Evolutionary conservation across 64 coral and sea anemone species (phyloP).

Genomic region (Astreopora myriophthalma): DNA sequence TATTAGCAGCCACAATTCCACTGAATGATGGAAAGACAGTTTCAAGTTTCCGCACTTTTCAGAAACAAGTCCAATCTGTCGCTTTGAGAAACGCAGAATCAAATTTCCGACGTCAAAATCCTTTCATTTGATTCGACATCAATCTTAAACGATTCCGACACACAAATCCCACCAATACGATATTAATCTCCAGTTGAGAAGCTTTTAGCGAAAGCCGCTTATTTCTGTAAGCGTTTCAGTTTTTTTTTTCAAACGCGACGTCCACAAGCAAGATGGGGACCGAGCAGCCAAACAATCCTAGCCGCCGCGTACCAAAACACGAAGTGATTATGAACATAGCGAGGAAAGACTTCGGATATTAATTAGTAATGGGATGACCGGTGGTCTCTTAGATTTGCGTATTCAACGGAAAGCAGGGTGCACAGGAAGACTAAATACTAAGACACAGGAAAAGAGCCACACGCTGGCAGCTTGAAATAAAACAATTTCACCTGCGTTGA

Average conservation of each 20-base stretch:
- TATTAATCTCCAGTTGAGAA: background rate
- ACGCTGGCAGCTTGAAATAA: background rate
- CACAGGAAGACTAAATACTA: conserved; percentile 6
- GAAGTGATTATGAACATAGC: background rate
- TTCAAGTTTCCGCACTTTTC: background rate
- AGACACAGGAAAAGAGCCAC: background rate
- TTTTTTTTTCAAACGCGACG: background rate
- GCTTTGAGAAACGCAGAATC: conserved; percentile 24
- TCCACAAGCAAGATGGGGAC: conserved; percentile 21
- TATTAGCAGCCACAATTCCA: background rate
- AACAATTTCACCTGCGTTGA: conserved; percentile 1
- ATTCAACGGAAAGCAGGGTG: background rate
- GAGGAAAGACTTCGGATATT: background rate
- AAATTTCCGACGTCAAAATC: conserved; percentile 38
- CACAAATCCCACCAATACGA: background rate
- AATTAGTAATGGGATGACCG: conserved; percentile 44
- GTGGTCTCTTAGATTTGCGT: background rate
- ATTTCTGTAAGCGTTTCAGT: background rate
- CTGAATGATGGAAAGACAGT: background rate
- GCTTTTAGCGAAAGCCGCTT: conserved; percentile 14
- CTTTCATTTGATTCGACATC: background rate
- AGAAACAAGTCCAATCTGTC: conserved; percentile 34
- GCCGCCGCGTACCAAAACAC: background rate
- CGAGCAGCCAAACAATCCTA: background rate
- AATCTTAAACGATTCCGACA: background rate